Percentiles rank a stretch among this genome's conserved stretches.
Conservation (phyloP, 2,888 invertebrate genomes). For the Cheilosia variabilis region DNA sequence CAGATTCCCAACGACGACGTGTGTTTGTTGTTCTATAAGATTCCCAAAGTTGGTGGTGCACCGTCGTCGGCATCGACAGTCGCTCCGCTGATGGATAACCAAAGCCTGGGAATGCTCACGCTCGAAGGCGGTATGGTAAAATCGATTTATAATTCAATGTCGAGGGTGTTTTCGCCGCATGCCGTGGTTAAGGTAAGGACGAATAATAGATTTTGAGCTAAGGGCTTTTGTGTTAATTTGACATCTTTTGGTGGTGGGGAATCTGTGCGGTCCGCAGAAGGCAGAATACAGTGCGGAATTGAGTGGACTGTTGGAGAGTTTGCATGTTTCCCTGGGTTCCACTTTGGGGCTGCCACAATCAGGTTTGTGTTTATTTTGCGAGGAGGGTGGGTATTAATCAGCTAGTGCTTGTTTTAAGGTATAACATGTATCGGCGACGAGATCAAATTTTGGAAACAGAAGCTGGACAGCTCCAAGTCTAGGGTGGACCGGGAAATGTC, state of each 20-base stretch:
- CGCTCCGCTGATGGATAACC: slow-evolving; percentile 72
- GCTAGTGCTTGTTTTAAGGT: slow-evolving; percentile 76
- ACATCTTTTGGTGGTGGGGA: slow-evolving; percentile 26
- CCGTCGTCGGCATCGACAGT: slow-evolving; percentile 38
- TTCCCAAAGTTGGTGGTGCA: slow-evolving; percentile 81
- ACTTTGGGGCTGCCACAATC: slow-evolving; percentile 83
- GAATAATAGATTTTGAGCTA: slow-evolving; percentile 18
- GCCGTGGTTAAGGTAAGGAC: slow-evolving; percentile 81
- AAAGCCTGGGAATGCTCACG: slow-evolving; percentile 83
- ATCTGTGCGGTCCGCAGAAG: slow-evolving; percentile 77
- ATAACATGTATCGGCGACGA: slow-evolving; percentile 82
- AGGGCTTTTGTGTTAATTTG: slow-evolving; percentile 62
- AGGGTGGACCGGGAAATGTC: slow-evolving; percentile 82
- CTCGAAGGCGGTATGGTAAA: slow-evolving; percentile 84
- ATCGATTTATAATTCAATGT: slow-evolving; percentile 84
- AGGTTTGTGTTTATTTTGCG: slow-evolving; percentile 75
- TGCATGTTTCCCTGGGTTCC: slow-evolving; percentile 82
- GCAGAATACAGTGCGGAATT: slow-evolving; percentile 83
- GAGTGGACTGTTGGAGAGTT: slow-evolving; percentile 82
- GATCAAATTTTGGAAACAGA: slow-evolving; percentile 83
- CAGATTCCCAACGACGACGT: slow-evolving; percentile 83
- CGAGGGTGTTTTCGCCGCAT: slow-evolving; percentile 83
- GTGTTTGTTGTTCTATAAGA: slow-evolving; percentile 84
- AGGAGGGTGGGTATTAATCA: background rate
- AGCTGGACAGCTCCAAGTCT: slow-evolving; percentile 80